Conservation (phyloP, 2,797 vertebrate species). For the Myoxocephalus aenaeus region DNA sequence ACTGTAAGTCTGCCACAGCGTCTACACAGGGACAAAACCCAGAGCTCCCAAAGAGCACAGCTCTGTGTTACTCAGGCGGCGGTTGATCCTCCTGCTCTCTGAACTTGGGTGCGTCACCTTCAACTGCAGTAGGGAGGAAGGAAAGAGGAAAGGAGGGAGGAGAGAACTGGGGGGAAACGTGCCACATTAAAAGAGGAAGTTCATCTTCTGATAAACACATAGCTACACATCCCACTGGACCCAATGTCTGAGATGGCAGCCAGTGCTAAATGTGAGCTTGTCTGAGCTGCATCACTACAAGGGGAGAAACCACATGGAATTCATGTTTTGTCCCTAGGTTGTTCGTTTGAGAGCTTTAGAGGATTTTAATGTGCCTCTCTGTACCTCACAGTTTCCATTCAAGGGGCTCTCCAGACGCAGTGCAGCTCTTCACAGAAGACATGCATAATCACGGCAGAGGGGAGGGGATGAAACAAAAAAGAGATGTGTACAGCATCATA, state of each 20-base stretch:
- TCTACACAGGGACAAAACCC: conserved; percentile 61
- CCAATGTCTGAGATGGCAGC: conserved; percentile 78
- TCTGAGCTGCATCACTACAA: conserved; percentile 84
- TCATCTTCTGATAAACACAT: conserved; percentile 87
- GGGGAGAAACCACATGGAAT: conserved; percentile 74
- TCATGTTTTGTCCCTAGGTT: conserved; percentile 88
- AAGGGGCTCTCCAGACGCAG: conserved; percentile 80
- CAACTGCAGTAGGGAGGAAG: conserved; percentile 60
- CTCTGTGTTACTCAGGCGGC: conserved; percentile 48
- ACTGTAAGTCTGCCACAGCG: conserved; percentile 63
- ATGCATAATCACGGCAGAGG: conserved; percentile 78
- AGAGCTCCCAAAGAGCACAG: conserved; percentile 61
- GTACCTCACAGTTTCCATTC: conserved; percentile 79
- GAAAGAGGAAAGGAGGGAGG: conserved; percentile 47
- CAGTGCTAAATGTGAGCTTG: conserved; percentile 81
- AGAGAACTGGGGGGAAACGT: conserved; percentile 22
- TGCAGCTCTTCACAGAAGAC: conserved; percentile 81
- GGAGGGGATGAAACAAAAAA: conserved; percentile 78
- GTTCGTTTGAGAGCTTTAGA: conserved; percentile 84
- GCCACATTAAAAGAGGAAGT: conserved; percentile 79
- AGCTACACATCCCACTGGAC: conserved; percentile 86
- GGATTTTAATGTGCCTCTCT: conserved; percentile 78
- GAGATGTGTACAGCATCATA: conserved; percentile 83
- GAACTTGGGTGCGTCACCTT: conserved; percentile 79
- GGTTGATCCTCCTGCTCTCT: conserved; percentile 70